phyloP scores from a whole-genome alignment of 2,888 invertebrate genomes.

The Crioceris asparagi region DNA sequence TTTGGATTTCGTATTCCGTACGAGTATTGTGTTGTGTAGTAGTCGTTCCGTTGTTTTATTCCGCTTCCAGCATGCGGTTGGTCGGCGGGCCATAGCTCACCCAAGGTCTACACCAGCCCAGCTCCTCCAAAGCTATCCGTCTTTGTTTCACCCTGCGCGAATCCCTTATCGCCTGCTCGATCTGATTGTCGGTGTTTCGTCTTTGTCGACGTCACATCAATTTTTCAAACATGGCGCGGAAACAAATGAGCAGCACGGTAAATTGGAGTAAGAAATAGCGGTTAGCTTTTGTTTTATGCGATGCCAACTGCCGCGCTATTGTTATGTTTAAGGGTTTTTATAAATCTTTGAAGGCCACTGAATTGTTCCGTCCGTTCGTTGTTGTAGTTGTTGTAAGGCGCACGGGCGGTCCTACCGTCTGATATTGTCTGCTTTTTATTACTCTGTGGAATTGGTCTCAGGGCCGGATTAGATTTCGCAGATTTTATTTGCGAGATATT shows the following conservation, averaged over 20 bases:
- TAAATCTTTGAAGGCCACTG: slow-evolving; percentile 32
- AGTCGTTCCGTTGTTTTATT: slow-evolving; percentile 36
- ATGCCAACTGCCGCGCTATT: slow-evolving; percentile 38
- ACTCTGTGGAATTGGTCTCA: no score
- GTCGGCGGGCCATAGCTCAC: slow-evolving; percentile 33
- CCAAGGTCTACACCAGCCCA: slow-evolving; percentile 12
- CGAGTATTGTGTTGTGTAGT: slow-evolving; percentile 29
- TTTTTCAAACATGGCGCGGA: slow-evolving; percentile 40
- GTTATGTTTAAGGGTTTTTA: slow-evolving; percentile 36
- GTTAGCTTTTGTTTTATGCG: slow-evolving; percentile 41
- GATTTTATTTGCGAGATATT: no score
- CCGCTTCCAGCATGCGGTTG: slow-evolving; percentile 34
- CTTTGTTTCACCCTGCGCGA: slow-evolving; percentile 22
- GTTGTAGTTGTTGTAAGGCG: neutral
- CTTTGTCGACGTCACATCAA: slow-evolving; percentile 42
- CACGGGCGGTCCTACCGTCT: no score
- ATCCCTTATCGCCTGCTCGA: neutral
- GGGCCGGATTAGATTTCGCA: no score
- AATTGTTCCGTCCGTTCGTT: slow-evolving; percentile 21
- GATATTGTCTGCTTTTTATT: no score
- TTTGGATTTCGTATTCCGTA: slow-evolving; percentile 35
- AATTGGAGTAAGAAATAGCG: slow-evolving; percentile 43
- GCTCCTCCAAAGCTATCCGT: slow-evolving; percentile 27
- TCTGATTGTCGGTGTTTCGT: slow-evolving; percentile 37
- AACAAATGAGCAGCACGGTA: slow-evolving; percentile 40